Evolutionary conservation across 1,140 invertebrate genomes (phyloP).

Genomic region (Heliconius congener): DNA sequence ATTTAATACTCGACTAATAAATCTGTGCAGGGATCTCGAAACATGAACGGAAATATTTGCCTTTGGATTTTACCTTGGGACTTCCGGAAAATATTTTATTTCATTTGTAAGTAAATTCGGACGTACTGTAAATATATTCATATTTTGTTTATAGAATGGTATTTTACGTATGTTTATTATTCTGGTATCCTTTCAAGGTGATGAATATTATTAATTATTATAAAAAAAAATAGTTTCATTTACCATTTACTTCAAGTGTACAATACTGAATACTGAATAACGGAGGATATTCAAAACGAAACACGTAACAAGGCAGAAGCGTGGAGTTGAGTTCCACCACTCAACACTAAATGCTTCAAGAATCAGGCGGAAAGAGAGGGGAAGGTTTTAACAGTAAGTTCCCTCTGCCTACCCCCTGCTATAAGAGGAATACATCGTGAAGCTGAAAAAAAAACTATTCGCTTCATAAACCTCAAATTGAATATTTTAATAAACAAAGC

Average conservation of each 20-base stretch:
- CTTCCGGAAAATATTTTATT: conserved; percentile 11
- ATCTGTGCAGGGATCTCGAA: conserved; percentile 24
- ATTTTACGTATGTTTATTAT: not conserved
- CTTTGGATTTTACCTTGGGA: conserved; percentile 23
- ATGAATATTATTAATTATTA: no score
- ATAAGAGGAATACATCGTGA: no score
- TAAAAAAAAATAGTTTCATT: no score
- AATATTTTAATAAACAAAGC: conserved; percentile 13
- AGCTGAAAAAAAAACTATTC: not conserved
- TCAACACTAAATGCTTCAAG: no score
- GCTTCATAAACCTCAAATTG: not conserved
- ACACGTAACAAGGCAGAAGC: no score
- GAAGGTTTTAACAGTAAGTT: no score
- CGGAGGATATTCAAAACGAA: no score
- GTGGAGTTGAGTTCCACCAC: no score
- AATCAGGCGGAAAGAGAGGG: no score
- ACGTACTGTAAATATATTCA: not conserved
- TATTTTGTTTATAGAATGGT: not conserved
- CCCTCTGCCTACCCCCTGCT: no score
- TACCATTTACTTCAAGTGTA: no score
- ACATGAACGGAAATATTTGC: conserved; percentile 22
- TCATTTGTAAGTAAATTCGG: not conserved
- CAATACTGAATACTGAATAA: no score
- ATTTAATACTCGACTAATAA: conserved; percentile 40
- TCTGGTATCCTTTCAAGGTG: not conserved